phyloP scores from a whole-genome alignment of 2,797 vertebrate genomes.

The Manis pentadactyla region DNA sequence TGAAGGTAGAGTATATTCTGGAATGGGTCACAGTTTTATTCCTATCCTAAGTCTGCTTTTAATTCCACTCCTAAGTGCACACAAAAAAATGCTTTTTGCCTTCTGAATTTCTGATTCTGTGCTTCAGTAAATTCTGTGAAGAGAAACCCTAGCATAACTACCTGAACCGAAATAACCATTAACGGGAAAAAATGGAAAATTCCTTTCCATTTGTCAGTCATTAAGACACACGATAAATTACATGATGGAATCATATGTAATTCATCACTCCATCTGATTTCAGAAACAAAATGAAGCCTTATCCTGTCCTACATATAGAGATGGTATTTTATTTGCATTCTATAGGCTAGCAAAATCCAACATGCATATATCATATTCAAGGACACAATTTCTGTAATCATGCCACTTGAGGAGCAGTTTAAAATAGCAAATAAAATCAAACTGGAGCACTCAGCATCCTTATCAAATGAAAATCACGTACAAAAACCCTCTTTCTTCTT shows the following conservation, averaged over 20 bases:
- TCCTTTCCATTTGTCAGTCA: conserved; percentile 62
- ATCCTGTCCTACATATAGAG: conserved; percentile 56
- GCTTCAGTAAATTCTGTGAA: conserved; percentile 33
- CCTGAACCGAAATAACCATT: conserved; percentile 29
- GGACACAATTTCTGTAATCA: conserved; percentile 82
- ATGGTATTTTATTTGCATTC: conserved; percentile 66
- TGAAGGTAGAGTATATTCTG: neutral
- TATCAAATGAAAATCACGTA: conserved; percentile 86
- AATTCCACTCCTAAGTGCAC: no score
- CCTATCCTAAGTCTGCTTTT: neutral
- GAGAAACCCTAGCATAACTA: neutral
- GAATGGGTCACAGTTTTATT: neutral
- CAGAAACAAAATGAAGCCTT: conserved; percentile 63
- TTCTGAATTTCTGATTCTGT: conserved; percentile 47
- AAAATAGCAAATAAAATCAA: conserved; percentile 82
- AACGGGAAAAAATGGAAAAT: neutral
- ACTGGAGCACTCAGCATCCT: conserved; percentile 73
- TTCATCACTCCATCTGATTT: conserved; percentile 65
- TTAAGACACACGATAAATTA: conserved; percentile 61
- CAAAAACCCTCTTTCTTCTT: conserved; percentile 90
- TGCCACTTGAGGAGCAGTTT: conserved; percentile 74
- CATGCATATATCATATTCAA: conserved; percentile 73
- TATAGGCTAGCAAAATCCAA: conserved; percentile 57
- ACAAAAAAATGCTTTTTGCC: neutral
- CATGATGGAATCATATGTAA: conserved; percentile 54